A percentile compares a stretch with the other conserved stretches of the same genome.
Conservation (phyloP, 2,888 invertebrate species). For the Calephelis perditalis region DNA sequence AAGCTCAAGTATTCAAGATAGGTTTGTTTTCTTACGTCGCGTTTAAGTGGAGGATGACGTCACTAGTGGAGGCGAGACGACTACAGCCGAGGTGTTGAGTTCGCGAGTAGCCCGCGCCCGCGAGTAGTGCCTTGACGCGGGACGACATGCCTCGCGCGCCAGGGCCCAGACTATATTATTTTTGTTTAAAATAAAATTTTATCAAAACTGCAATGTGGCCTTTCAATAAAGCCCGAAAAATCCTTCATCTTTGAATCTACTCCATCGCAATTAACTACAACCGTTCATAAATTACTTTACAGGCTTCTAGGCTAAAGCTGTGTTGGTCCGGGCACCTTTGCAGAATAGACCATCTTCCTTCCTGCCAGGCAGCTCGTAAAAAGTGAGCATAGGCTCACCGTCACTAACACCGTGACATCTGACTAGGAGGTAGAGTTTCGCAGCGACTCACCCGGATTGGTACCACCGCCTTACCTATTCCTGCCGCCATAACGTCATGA, state of each 20-base stretch:
- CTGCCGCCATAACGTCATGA: no score
- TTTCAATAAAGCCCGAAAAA: not conserved
- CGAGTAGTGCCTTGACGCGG: constrained; percentile 24
- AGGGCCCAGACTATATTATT: constrained; percentile 64
- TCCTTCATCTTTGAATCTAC: not conserved
- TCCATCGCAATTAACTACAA: no score
- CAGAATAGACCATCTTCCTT: no score
- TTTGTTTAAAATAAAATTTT: constrained; percentile 71
- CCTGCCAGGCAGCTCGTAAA: no score
- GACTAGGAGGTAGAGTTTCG: no score
- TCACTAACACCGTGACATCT: no score
- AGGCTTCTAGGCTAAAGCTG: no score
- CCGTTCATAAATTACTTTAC: no score
- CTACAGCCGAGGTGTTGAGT: constrained; percentile 13
- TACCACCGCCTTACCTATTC: no score
- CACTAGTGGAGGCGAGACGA: not conserved
- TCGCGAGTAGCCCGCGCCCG: constrained; percentile 24
- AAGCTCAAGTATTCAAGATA: not conserved
- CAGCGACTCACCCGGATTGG: no score
- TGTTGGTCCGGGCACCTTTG: no score
- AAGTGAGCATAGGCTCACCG: no score
- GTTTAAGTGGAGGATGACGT: not conserved
- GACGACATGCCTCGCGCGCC: constrained; percentile 42
- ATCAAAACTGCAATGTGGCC: constrained; percentile 40
- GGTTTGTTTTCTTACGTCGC: not conserved